Conservation (phyloP, 2,113 vertebrate species). For the Corynorhinus townsendii region DNA sequence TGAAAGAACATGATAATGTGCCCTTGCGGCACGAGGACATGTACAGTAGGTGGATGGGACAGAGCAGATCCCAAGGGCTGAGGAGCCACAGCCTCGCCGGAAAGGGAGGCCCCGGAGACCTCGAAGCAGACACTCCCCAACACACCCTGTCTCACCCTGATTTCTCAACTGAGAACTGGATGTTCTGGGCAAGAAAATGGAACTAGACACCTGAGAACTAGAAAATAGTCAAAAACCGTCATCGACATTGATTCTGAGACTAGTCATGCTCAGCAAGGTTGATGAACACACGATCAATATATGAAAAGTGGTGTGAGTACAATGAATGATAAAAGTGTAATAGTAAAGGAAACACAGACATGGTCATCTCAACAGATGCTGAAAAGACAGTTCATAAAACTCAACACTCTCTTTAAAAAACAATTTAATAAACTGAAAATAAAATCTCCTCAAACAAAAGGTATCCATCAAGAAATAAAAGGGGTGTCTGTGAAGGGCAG, state of each 20-base stretch:
- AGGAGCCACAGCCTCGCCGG: not conserved
- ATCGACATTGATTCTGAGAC: not conserved
- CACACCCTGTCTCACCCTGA: not conserved
- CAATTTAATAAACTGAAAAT: not conserved
- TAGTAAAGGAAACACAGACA: not conserved
- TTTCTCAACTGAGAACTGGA: accelerated
- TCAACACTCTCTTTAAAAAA: not conserved
- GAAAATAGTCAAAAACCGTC: not conserved
- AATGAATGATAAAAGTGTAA: accelerated
- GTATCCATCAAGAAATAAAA: not conserved
- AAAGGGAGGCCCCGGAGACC: not conserved
- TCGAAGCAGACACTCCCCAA: not conserved
- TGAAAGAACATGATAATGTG: not conserved
- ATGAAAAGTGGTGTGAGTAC: accelerated
- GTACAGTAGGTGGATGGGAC: not conserved
- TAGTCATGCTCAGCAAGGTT: not conserved
- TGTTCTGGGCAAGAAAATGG: not conserved
- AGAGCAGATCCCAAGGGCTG: not conserved
- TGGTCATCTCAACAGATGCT: accelerated
- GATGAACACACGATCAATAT: accelerated
- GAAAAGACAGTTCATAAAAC: not conserved
- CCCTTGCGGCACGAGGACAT: not conserved
- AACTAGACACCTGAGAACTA: not conserved
- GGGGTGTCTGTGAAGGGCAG: not conserved
- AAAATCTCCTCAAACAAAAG: not conserved